phyloP scores from a whole-genome alignment of 2,888 invertebrate species.

The Micropterix aruncella region DNA sequence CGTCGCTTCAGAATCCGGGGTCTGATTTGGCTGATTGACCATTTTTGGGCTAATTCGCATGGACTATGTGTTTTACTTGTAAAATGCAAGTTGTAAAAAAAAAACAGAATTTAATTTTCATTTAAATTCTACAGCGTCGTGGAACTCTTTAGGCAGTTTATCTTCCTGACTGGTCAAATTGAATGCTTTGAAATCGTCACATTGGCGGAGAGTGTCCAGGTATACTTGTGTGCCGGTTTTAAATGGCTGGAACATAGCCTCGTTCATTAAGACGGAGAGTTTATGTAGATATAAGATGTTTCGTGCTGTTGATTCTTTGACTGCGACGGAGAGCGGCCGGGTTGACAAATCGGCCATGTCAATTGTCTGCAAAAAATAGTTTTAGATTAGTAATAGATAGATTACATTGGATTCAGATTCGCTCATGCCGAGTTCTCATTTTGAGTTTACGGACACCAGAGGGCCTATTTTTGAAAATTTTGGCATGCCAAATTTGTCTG shows the following conservation, averaged over 20 bases:
- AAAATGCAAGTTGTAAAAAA: neutral
- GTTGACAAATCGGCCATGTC: slow-evolving; percentile 31
- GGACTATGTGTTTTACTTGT: no score
- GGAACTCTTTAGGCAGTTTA: slow-evolving; percentile 32
- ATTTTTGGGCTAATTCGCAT: no score
- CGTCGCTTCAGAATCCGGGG: no score
- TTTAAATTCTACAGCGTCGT: slow-evolving; percentile 29
- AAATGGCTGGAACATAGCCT: slow-evolving; percentile 32
- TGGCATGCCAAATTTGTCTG: no score
- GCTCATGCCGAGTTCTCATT: no score
- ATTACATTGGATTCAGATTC: no score
- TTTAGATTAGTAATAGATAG: no score
- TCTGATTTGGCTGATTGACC: no score
- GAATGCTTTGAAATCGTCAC: slow-evolving; percentile 36
- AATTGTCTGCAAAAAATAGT: slow-evolving; percentile 11
- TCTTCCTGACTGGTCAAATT: slow-evolving; percentile 29
- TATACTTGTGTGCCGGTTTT: slow-evolving; percentile 31
- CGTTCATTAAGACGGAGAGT: slow-evolving; percentile 30
- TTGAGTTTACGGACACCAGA: no score
- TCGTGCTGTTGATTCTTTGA: slow-evolving; percentile 30
- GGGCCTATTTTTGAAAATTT: no score
- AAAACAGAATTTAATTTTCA: slow-evolving; percentile 15
- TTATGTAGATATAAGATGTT: slow-evolving; percentile 31
- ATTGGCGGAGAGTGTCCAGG: slow-evolving; percentile 27
- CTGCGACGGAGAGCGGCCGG: slow-evolving; percentile 25